Conservation (phyloP, 2,888 invertebrate species). For the Diadegma fenestrale region DNA sequence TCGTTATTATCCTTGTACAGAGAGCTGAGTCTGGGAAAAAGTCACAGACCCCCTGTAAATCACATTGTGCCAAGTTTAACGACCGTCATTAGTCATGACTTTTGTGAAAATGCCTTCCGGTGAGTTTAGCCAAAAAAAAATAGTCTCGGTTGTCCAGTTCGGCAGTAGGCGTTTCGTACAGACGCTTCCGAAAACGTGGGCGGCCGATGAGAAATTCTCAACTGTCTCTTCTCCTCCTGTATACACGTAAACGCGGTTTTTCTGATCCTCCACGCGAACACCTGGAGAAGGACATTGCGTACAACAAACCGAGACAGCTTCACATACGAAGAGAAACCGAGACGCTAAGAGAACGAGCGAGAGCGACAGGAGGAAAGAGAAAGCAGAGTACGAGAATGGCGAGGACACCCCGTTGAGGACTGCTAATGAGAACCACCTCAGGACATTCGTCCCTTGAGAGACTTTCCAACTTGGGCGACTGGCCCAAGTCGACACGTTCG, state of each 20-base stretch:
- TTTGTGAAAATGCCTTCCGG: constrained; percentile 73
- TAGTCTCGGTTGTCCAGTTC: constrained; percentile 24
- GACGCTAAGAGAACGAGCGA: constrained; percentile 22
- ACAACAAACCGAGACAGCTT: constrained; percentile 56
- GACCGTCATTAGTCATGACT: constrained; percentile 79
- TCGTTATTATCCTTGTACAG: constrained; percentile 37
- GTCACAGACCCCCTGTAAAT: constrained; percentile 68
- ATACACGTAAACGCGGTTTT: neutral
- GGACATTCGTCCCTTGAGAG: constrained; percentile 77
- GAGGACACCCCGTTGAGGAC: constrained; percentile 74
- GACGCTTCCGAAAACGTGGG: constrained; percentile 70
- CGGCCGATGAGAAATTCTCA: constrained; percentile 67
- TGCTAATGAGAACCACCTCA: constrained; percentile 79
- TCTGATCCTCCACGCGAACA: constrained; percentile 69
- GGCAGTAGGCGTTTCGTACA: constrained; percentile 73
- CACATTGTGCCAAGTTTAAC: constrained; percentile 72
- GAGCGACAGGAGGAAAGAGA: constrained; percentile 37
- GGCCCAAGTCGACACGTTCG: constrained; percentile 75
- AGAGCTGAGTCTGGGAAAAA: constrained; percentile 36
- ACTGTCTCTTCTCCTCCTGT: constrained; percentile 10
- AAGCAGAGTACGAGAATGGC: constrained; percentile 58
- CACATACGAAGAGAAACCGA: constrained; percentile 17
- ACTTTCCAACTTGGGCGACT: constrained; percentile 49
- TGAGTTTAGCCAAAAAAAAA: constrained; percentile 24
- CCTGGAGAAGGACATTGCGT: constrained; percentile 77